Evolutionary conservation across 2,888 invertebrate genomes (phyloP).

Genomic region (Azorinus chamasolen): DNA sequence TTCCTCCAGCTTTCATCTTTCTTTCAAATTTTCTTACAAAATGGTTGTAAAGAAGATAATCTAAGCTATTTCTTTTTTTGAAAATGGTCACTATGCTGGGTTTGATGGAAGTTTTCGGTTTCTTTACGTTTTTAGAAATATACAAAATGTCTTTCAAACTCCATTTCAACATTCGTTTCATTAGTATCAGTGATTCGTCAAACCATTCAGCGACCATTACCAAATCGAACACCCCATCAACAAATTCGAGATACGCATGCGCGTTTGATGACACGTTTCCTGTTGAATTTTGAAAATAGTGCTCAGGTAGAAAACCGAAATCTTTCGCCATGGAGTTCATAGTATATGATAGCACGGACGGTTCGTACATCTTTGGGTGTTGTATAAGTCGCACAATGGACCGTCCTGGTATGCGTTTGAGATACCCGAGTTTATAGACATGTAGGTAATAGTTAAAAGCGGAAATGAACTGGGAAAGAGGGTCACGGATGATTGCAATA

Average conservation of each 20-base stretch:
- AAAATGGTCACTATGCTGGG: no score
- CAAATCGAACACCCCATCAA: not conserved
- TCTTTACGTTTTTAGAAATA: not conserved
- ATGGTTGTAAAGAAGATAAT: not conserved
- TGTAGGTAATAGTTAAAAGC: not conserved
- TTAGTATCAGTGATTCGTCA: not conserved
- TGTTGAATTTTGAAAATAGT: not conserved
- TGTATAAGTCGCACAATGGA: not conserved
- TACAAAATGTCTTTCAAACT: not conserved
- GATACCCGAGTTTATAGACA: not conserved
- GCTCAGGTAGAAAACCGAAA: not conserved
- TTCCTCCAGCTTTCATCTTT: not conserved
- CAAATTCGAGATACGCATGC: not conserved
- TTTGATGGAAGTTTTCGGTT: not conserved
- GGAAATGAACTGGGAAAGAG: not conserved
- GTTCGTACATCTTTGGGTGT: not conserved
- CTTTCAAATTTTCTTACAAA: not conserved
- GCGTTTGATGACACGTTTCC: not conserved
- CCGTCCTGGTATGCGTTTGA: not conserved
- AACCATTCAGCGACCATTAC: not conserved
- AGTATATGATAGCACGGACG: not conserved
- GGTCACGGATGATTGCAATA: not conserved
- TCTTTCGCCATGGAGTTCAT: slow-evolving; percentile 1
- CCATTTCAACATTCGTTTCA: not conserved
- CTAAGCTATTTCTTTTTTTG: not conserved